A percentile compares a stretch with the other conserved stretches of the same genome.
Conservation (phyloP, 2,888 invertebrate genomes). For the Agrotis clavis region DNA sequence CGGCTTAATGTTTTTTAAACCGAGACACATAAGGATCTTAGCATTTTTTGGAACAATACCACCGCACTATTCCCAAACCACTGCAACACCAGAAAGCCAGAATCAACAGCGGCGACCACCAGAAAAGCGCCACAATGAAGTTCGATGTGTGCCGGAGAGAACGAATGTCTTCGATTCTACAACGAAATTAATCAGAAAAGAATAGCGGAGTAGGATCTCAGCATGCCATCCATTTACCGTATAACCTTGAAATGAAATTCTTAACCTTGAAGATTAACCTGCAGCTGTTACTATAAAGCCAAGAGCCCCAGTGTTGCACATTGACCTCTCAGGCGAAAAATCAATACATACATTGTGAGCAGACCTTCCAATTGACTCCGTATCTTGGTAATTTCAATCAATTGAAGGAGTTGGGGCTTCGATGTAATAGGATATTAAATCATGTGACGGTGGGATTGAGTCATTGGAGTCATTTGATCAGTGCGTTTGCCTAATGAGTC, state of each 20-base stretch:
- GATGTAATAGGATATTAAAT: constrained; percentile 62
- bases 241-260: not conserved
- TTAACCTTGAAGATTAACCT: constrained; percentile 1
- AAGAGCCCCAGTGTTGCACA: not conserved
- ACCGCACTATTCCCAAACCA: too few species aligned
- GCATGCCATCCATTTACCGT: not conserved
- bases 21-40: too few species aligned
- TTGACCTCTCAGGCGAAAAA: constrained; percentile 29
- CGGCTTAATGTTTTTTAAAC: not conserved
- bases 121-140: too few species aligned
- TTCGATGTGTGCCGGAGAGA: too few species aligned
- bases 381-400: constrained; percentile 68
- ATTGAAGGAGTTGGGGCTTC: constrained; percentile 58
- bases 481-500: constrained; percentile 7
- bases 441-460: constrained; percentile 45
- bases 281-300: not conserved
- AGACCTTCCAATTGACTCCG: constrained; percentile 65
- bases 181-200: too few species aligned
- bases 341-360: constrained; percentile 45
- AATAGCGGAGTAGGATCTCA: too few species aligned
- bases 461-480: constrained; percentile 29
- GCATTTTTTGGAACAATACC: too few species aligned
- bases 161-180: too few species aligned
- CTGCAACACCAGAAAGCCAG: too few species aligned
- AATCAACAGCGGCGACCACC: too few species aligned